Evolutionary conservation across 2,888 invertebrate genomes (phyloP), one percentile per base, ranked within the genome.

Genomic region (Lysandra bellargus): DNA sequence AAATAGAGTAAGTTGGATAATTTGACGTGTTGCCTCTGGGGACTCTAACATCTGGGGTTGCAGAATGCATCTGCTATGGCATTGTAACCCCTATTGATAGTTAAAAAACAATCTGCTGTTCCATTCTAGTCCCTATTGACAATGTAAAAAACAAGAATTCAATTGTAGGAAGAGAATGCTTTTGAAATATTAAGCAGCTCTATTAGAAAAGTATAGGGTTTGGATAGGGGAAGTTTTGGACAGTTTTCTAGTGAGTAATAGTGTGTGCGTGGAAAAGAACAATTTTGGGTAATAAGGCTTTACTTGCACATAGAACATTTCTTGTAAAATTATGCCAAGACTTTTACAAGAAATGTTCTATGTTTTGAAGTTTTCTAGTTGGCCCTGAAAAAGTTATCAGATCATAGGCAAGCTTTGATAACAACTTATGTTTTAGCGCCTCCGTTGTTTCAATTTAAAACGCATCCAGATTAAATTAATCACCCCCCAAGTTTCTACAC

Each of bases 1-100:
- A 90, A 91, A 91, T 90, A 88, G 87, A 90, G 89, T 91, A 91
- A 90, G 90, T 89, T 90, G 90, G 91, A 91, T 90, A 90, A 91
- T 91, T 90, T 88, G 89, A 89, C 85, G 84, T 84, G 82, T 82
- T 81, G 83, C 87, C 91, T 86, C 87, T 81, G 69, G 91, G 89
- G 91, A 89, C 82, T 83, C 72, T 85, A 88, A 88, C 87, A 88
- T 87, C 87, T 88, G 87, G 88, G 87, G 87, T 85, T 84, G 84
- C 84, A 78, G 81, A 83, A 83, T 82, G 81, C 82, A 79, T 80
- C 81, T 44, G 57, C 57, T 17, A 23, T 12, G 17, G 37, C 6
- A 76, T 57, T 57, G 12, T 76, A 17, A 7, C 37, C 37, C 57
- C 33, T 76, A 76, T 23, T 44, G 7, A 30, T 53, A 53, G 23